Evolutionary conservation across 1,140 invertebrate species (phyloP).

Genomic region (Zaprionus ghesquierei): DNA sequence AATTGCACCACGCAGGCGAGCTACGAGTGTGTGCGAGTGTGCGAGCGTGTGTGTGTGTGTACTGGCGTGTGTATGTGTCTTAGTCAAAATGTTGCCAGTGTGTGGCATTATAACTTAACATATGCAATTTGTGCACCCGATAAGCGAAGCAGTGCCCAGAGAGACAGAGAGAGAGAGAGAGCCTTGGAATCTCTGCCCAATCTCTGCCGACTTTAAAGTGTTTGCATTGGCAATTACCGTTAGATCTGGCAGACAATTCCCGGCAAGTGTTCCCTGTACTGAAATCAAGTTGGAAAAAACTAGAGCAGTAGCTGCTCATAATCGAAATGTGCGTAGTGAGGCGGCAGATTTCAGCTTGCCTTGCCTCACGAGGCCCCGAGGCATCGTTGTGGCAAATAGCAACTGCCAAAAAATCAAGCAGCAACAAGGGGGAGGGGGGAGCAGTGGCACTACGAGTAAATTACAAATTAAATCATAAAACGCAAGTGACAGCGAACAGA

Average conservation of each 20-base stretch:
- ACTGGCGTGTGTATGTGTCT: constrained; percentile 6
- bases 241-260: background rate
- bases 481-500: constrained; percentile 77
- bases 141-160: constrained; percentile 55
- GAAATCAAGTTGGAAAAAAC: constrained; percentile 25
- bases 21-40: background rate
- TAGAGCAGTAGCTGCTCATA: constrained; percentile 29
- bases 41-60: background rate
- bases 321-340: constrained; percentile 64
- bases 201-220: background rate
- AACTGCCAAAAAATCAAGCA: constrained; percentile 56
- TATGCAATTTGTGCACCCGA: constrained; percentile 62
- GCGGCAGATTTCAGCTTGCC: constrained; percentile 43
- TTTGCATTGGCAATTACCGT: background rate
- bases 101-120: constrained; percentile 59
- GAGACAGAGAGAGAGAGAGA: too few species aligned
- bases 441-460: constrained; percentile 64
- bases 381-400: constrained; percentile 72
- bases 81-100: background rate
- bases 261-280: constrained; percentile 47
- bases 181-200: too few species aligned
- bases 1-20: constrained; percentile 46
- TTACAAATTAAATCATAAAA: constrained; percentile 82
- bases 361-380: constrained; percentile 50
- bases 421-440: background rate